phyloP scores from a whole-genome alignment of 2,888 invertebrate genomes.

The Chirona hameri region DNA sequence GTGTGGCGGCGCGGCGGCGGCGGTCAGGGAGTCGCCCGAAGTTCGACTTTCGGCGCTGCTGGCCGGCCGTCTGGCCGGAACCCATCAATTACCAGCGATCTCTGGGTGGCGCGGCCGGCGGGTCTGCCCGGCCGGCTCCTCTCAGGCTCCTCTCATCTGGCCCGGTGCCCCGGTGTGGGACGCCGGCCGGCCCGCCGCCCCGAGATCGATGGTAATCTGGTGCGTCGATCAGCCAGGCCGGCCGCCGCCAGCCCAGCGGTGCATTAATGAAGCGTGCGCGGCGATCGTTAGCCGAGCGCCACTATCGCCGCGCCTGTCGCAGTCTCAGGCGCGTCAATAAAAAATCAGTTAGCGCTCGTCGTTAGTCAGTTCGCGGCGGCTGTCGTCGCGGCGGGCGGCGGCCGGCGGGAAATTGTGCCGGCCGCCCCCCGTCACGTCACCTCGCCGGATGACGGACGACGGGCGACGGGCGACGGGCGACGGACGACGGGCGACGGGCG shows the following conservation, averaged over 20 bases:
- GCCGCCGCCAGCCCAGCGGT: neutral
- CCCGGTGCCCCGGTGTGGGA: constrained; percentile 9
- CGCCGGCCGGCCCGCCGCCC: neutral
- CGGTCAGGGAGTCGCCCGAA: neutral
- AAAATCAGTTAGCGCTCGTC: constrained; percentile 6
- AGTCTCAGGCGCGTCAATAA: constrained; percentile 12
- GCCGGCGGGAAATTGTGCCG: neutral
- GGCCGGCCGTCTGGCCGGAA: neutral
- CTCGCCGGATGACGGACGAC: neutral
- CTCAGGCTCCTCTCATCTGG: neutral
- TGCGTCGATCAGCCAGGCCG: constrained; percentile 10
- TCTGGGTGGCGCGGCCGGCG: neutral
- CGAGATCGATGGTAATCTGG: constrained; percentile 23
- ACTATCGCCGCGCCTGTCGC: neutral
- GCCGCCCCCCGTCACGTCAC: neutral
- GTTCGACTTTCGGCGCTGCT: neutral
- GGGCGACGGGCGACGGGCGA: neutral
- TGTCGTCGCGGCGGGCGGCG: neutral
- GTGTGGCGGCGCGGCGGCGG: no score
- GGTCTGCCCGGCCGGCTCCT: neutral
- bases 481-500: neutral
- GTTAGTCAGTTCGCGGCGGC: neutral
- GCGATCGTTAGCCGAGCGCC: neutral
- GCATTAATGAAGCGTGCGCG: constrained; percentile 25
- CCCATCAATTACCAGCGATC: neutral